phyloP scores from a whole-genome alignment of 2,797 vertebrate genomes.

The Lepus oiostolus region DNA sequence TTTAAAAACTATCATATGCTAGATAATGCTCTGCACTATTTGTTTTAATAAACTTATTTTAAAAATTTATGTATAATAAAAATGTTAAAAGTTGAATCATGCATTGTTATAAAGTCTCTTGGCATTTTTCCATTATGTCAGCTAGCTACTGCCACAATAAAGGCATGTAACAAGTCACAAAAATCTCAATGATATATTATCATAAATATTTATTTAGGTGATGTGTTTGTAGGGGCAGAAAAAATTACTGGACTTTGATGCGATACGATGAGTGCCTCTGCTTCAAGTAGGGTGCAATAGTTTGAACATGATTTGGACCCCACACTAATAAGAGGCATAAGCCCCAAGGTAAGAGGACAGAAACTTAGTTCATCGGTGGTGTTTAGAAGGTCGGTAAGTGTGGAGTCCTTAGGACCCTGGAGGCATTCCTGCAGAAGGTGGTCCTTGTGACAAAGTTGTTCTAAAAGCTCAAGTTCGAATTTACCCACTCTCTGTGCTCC shows the following conservation, averaged over 20 bases:
- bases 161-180: background rate
- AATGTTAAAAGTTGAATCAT: background rate
- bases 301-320: too few species aligned
- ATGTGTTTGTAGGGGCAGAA: background rate
- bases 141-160: background rate
- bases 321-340: too few species aligned
- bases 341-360: too few species aligned
- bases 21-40: background rate
- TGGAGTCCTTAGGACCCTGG: too few species aligned
- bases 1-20: background rate
- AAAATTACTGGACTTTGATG: background rate
- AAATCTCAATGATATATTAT: background rate
- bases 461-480: too few species aligned
- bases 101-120: background rate
- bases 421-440: too few species aligned
- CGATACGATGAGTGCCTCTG: background rate
- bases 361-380: too few species aligned
- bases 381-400: too few species aligned
- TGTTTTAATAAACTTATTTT: background rate
- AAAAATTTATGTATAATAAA: background rate
- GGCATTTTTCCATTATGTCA: background rate
- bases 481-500: too few species aligned
- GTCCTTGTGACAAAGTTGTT: too few species aligned
- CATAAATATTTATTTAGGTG: background rate
- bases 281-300: background rate